Evolutionary conservation across 1,140 invertebrate genomes (phyloP).

Genomic region (Atta cephalotes): DNA sequence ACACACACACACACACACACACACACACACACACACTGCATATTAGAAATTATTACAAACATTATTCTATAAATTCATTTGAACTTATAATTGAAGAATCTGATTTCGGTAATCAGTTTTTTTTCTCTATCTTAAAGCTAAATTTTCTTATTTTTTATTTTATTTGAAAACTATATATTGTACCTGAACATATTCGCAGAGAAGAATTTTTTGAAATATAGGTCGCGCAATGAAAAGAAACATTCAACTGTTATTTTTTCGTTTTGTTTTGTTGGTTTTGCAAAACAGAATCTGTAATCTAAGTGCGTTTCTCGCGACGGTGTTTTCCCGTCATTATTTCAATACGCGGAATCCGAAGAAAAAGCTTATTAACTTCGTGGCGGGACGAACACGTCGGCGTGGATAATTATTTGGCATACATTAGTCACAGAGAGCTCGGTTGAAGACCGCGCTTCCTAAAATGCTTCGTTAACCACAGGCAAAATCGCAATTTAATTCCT

Average conservation of each 20-base stretch:
- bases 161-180: not conserved
- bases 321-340: constrained; percentile 11
- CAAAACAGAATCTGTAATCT: not conserved
- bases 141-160: not conserved
- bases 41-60: not conserved
- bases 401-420: constrained; percentile 60
- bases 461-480: constrained; percentile 52
- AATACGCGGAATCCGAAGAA: constrained; percentile 25
- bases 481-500: constrained; percentile 38
- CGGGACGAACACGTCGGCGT: constrained; percentile 22
- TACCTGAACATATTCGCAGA: not conserved
- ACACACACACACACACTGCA: not conserved
- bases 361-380: constrained; percentile 41
- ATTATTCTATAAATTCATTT: not conserved
- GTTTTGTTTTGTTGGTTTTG: not conserved
- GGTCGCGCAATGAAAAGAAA: not conserved
- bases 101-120: constrained; percentile 7
- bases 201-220: not conserved
- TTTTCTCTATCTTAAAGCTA: not conserved
- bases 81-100: not conserved
- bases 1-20: too few species aligned
- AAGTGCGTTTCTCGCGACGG: not conserved
- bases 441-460: constrained; percentile 58
- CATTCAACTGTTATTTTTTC: not conserved
- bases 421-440: constrained; percentile 44